Evolutionary conservation across 2,888 invertebrate species (phyloP), one percentile per base, ranked within the genome.

Genomic region (Gryllus longicercus): DNA sequence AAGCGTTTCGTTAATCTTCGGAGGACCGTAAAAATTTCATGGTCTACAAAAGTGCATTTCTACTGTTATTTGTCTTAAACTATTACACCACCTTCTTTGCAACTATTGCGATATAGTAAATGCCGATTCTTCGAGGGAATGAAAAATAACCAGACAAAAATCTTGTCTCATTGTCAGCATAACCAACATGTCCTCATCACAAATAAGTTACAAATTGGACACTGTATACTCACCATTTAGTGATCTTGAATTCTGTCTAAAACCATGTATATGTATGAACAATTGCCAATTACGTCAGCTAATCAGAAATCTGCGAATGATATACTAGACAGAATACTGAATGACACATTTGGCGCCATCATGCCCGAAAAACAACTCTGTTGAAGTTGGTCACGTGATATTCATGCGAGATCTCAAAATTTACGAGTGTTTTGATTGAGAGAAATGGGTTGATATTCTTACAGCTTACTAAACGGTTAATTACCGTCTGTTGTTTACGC

Each of bases 131-230:
- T 76, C 76, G 11, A 18, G 16, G 14, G 16, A 16, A 76, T 85
- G 85, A 23, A 76, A 77, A 50, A 50, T n/a, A 77, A 14, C 50
- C 21, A 12, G 77, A 18, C 50, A 78, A 80, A 81, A 82, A 82
- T 81, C 83, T 82, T 83, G 82, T 86, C 84, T 84, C 87, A 49
- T 86, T 87, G 87, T 86, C 85, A 86, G 85, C 86, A 86, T 87
- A 87, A 89, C 88, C 88, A 89, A 88, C 88, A 89, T 89, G 89
- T 89, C 89, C 88, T 87, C 89, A 88, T 88, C 88, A 87, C 86
- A 86, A 86, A 88, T 88, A 88, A 21, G 38, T 87, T 86, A 85
- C 85, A 84, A 85, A 84, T 84, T 84, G 84, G 84, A 84, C 84
- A 84, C 84, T 84, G 84, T 84, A 84, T 85, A 86, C 86, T 87